Conservation (phyloP, 2,888 invertebrate genomes). For the Drosophila affinis region DNA sequence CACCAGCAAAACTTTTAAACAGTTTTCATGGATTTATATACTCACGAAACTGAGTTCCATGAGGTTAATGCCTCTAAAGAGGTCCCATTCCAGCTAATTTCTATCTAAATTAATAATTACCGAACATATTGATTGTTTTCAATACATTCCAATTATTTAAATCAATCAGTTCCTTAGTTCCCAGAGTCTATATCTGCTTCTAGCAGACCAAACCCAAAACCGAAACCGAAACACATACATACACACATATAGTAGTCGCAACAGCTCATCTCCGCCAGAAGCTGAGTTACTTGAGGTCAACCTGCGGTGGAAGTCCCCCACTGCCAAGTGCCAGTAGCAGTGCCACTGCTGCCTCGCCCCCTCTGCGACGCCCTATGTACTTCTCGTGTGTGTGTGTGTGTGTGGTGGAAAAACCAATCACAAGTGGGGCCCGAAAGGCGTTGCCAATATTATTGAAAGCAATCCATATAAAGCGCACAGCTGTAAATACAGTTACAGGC, state of each 20-base stretch:
- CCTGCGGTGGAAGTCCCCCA: slow-evolving; percentile 4
- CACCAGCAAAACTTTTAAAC: background rate
- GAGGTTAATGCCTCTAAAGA: background rate
- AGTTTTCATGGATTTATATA: background rate
- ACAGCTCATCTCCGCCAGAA: slow-evolving; percentile 1
- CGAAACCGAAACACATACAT: background rate
- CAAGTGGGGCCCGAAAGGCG: slow-evolving; percentile 66
- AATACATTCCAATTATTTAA: background rate
- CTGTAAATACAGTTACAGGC: background rate
- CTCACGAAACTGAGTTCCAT: background rate
- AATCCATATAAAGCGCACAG: slow-evolving; percentile 60
- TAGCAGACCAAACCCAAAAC: background rate
- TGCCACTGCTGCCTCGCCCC: background rate
- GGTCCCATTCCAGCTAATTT: background rate
- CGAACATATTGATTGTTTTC: background rate
- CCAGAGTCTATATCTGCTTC: too few relatives aligned
- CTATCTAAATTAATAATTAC: background rate
- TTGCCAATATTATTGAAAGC: slow-evolving; percentile 80
- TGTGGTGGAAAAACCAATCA: slow-evolving; percentile 64
- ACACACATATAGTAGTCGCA: background rate
- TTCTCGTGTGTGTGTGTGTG: slow-evolving; percentile 10
- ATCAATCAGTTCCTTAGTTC: background rate
- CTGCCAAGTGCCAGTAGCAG: background rate
- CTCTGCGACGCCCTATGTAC: slow-evolving; percentile 2
- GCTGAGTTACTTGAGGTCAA: slow-evolving; percentile 47